phyloP scores from a whole-genome alignment of 2,888 invertebrate genomes.

The Patella depressa region DNA sequence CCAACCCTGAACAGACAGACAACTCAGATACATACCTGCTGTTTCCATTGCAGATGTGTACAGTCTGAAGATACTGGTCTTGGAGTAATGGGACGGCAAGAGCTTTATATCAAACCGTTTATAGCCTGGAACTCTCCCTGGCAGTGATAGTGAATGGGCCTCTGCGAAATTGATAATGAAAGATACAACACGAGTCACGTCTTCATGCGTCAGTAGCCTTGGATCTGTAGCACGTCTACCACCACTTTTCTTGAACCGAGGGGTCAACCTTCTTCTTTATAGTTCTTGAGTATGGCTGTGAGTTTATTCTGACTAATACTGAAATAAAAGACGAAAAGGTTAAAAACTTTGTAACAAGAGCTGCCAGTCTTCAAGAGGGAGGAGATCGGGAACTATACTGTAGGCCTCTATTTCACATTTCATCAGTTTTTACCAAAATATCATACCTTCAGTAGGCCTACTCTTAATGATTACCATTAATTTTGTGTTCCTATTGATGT shows the following conservation, averaged over 20 bases:
- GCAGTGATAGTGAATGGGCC: conserved; percentile 27
- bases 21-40: not conserved
- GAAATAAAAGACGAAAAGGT: not conserved
- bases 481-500: too few species aligned
- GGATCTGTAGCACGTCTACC: not conserved
- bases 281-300: not conserved
- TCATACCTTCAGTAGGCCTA: too few species aligned
- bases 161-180: conserved; percentile 33
- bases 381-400: too few species aligned
- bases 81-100: conserved; percentile 20
- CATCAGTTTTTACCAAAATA: too few species aligned
- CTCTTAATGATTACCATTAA: too few species aligned
- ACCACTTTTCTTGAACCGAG: conserved; percentile 13
- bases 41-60: conserved; percentile 12
- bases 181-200: conserved; percentile 20
- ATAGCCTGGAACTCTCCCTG: conserved; percentile 32
- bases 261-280: not conserved
- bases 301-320: conserved; percentile 2
- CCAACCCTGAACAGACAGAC: not conserved
- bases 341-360: not conserved
- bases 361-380: not conserved
- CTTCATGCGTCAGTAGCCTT: conserved; percentile 17
- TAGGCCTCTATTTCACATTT: too few species aligned
- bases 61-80: conserved; percentile 12
- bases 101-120: conserved; percentile 22